Percentiles rank a stretch among this genome's conserved stretches.
Evolutionary conservation across 2,888 invertebrate species (phyloP).

Genomic region (Leptopilina myrica): DNA sequence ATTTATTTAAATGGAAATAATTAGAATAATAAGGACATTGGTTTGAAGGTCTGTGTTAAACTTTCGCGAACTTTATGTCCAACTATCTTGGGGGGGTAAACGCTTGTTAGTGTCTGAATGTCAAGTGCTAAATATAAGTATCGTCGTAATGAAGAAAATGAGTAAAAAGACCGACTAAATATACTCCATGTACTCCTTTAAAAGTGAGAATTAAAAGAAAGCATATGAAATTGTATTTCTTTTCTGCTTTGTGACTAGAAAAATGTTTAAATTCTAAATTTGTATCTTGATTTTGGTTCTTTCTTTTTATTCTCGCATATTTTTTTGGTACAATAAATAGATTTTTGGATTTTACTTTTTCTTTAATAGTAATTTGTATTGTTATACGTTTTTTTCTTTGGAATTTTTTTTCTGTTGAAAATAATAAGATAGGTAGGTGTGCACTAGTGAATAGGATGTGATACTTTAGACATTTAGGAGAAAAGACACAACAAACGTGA

Average conservation of each 20-base stretch:
- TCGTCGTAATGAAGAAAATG: conserved; percentile 25
- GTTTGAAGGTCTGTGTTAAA: conserved; percentile 13
- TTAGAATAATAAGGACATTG: conserved; percentile 4
- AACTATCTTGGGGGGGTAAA: neutral
- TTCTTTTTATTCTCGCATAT: no score
- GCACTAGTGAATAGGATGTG: neutral
- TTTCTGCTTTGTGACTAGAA: no score
- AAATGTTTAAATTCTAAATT: no score
- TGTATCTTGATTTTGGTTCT: no score
- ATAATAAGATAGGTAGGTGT: neutral
- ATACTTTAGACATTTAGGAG: neutral
- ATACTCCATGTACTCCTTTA: neutral
- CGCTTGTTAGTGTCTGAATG: conserved; percentile 21
- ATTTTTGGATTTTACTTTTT: neutral
- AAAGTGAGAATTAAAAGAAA: neutral
- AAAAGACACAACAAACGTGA: conserved; percentile 10
- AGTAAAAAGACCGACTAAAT: neutral
- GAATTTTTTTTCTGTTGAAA: neutral
- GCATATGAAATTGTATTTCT: neutral
- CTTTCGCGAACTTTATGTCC: conserved; percentile 11
- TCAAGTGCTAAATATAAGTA: conserved; percentile 35
- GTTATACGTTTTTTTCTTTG: neutral
- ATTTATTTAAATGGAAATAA: neutral
- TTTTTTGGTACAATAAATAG: no score
- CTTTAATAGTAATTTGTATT: neutral